These are phyloP conservation scores for Perca fluviatilis DNA, from an alignment of 2,113 vertebrate genomes.

Conservation along the genomic window DNA sequence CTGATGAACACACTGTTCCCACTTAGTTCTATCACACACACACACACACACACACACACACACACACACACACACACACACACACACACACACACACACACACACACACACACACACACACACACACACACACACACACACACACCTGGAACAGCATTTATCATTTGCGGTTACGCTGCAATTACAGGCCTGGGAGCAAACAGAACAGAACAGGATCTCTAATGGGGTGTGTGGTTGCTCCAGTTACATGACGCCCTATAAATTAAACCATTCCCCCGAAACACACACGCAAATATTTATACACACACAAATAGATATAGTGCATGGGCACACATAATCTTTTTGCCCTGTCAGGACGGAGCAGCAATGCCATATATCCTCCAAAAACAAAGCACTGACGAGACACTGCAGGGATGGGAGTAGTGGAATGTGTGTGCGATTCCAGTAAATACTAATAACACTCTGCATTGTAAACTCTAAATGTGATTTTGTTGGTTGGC, in stretches of 20 bases:
- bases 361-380: background rate
- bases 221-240: slow-evolving; percentile 52
- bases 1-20: too few species aligned
- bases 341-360: slow-evolving; percentile 1
- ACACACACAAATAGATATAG: background rate
- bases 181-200: slow-evolving; percentile 73
- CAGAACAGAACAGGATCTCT: slow-evolving; percentile 49
- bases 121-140: slow-evolving; percentile 26
- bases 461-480: slow-evolving; percentile 26
- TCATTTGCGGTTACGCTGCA: slow-evolving; percentile 74
- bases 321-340: background rate
- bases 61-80: slow-evolving; percentile 15
- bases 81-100: background rate
- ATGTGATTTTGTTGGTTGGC: slow-evolving; percentile 35
- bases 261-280: slow-evolving; percentile 22
- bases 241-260: slow-evolving; percentile 45
- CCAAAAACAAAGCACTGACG: slow-evolving; percentile 1
- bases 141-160: slow-evolving; percentile 78
- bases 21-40: background rate
- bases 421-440: background rate
- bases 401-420: background rate
- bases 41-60: background rate
- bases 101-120: background rate
- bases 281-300: background rate
- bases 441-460: slow-evolving; percentile 2